Evolutionary conservation across 1,140 invertebrate genomes (phyloP).

Genomic region (Protaetia brevitarsis): DNA sequence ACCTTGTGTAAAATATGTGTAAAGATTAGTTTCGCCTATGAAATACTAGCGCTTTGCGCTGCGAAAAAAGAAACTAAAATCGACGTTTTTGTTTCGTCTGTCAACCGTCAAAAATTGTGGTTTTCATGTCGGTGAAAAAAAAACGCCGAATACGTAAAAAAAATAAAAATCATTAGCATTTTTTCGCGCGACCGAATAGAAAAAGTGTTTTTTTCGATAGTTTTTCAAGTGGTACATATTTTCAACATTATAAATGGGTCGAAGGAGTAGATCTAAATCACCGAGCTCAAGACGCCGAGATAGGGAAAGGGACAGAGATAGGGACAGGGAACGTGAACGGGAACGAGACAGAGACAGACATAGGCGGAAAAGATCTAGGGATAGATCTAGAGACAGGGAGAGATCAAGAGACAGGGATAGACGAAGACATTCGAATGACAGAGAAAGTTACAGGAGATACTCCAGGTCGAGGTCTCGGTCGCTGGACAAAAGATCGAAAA

Average conservation of each 20-base stretch:
- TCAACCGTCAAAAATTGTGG: slow-evolving; percentile 36
- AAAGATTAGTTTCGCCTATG: slow-evolving; percentile 3
- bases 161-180: slow-evolving; percentile 30
- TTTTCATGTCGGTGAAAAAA: slow-evolving; percentile 28
- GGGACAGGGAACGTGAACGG: slow-evolving; percentile 48
- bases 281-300: slow-evolving; percentile 42
- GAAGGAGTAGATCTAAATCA: slow-evolving; percentile 47
- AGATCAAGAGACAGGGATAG: slow-evolving; percentile 45
- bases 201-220: slow-evolving; percentile 22
- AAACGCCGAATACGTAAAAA: slow-evolving; percentile 32
- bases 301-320: slow-evolving; percentile 40
- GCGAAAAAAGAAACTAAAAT: slow-evolving; percentile 46
- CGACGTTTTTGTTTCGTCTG: slow-evolving; percentile 35
- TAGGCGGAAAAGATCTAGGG: slow-evolving; percentile 55
- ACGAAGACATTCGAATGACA: slow-evolving; percentile 46
- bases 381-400: slow-evolving; percentile 51
- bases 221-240: slow-evolving; percentile 8
- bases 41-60: slow-evolving; percentile 42
- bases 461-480: slow-evolving; percentile 53
- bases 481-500: slow-evolving; percentile 48
- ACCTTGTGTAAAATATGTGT: background rate
- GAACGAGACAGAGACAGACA: slow-evolving; percentile 54
- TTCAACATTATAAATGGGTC: slow-evolving; percentile 36
- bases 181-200: slow-evolving; percentile 24
- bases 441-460: slow-evolving; percentile 51